Conservation (phyloP, 2,888 invertebrate species). For the Callosobruchus maculatus region DNA sequence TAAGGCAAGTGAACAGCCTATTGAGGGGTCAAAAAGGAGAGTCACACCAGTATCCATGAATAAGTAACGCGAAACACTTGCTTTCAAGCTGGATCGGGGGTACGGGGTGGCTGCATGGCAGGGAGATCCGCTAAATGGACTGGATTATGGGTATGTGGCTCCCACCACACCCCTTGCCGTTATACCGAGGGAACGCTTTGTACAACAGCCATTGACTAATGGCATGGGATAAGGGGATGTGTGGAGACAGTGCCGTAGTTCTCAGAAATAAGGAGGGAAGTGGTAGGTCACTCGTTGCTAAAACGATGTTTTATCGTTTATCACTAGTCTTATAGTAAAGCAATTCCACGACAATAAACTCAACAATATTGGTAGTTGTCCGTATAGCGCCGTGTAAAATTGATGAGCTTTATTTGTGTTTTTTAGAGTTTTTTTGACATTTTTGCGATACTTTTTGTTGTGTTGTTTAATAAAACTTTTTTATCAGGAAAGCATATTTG, state of each 20-base stretch:
- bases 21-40: slow-evolving; percentile 47
- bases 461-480: too few species aligned
- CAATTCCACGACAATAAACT: too few species aligned
- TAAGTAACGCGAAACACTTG: slow-evolving; percentile 42
- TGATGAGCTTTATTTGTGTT: too few species aligned
- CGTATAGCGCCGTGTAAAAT: too few species aligned
- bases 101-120: slow-evolving; percentile 5
- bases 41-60: slow-evolving; percentile 47
- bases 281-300: too few species aligned
- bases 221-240: slow-evolving; percentile 17
- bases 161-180: slow-evolving; percentile 33
- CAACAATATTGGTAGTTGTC: too few species aligned
- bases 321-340: too few species aligned
- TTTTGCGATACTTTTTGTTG: too few species aligned
- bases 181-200: neutral
- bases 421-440: too few species aligned
- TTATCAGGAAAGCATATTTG: too few species aligned
- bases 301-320: too few species aligned
- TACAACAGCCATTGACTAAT: slow-evolving; percentile 25
- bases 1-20: slow-evolving; percentile 37
- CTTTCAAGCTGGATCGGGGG: slow-evolving; percentile 9
- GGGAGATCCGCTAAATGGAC: slow-evolving; percentile 47
- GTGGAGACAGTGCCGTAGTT: neutral
- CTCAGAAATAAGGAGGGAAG: neutral
- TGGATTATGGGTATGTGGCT: slow-evolving; percentile 46